A percentile compares a stretch with the other conserved stretches of the same genome.
Evolutionary conservation across 2,113 vertebrate genomes (phyloP).

Genomic region (Laterallus jamaicensis): DNA sequence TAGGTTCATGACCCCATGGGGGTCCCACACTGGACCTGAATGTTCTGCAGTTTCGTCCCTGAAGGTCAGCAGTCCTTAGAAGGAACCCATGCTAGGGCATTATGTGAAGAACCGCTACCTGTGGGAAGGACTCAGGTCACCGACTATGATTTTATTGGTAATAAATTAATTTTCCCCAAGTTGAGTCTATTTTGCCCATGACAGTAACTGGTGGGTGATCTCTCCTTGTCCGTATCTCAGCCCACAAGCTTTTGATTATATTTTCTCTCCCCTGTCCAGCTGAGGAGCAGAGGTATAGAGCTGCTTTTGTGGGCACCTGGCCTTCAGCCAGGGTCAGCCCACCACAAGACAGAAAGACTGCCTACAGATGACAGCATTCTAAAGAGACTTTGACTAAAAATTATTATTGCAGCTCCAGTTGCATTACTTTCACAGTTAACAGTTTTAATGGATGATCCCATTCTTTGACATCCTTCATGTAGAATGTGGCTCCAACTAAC

Average conservation of each 20-base stretch:
- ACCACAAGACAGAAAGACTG: background rate
- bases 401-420: background rate
- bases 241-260: background rate
- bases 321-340: background rate
- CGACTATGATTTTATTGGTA: background rate
- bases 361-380: background rate
- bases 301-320: background rate
- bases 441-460: background rate
- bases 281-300: background rate
- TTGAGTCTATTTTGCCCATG: background rate
- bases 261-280: background rate
- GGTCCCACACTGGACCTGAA: background rate
- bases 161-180: background rate
- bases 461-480: background rate
- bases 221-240: background rate
- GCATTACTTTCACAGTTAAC: background rate
- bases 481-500: background rate
- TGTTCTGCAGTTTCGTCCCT: no score
- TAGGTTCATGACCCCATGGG: background rate
- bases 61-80: background rate
- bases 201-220: background rate
- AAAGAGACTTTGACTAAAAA: background rate
- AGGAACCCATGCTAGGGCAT: background rate
- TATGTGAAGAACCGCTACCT: background rate
- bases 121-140: background rate